Conservation (phyloP, 2,888 invertebrate genomes). For the Rotaria magnacalcarata region DNA sequence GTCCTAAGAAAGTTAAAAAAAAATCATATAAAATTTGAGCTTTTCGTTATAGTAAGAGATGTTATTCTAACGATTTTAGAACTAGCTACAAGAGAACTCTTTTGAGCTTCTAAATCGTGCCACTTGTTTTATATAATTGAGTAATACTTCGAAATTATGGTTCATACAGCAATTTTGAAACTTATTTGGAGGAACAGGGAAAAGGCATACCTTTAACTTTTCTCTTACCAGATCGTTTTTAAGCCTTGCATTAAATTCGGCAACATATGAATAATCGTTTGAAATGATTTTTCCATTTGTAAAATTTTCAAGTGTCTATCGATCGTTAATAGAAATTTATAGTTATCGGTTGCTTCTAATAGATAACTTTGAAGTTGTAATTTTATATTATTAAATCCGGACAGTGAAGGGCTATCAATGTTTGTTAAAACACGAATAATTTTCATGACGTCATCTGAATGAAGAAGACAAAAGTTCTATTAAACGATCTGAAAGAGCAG, state of each 20-base stretch:
- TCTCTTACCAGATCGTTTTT: neutral
- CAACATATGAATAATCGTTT: neutral
- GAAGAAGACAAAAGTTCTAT: too few species aligned
- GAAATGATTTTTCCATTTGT: neutral
- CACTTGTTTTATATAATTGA: too few species aligned
- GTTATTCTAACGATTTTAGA: too few species aligned
- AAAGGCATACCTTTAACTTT: too few species aligned
- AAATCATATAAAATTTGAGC: too few species aligned
- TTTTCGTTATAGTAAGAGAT: too few species aligned
- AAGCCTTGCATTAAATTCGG: slow-evolving; percentile 21
- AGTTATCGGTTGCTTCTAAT: neutral
- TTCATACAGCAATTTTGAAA: too few species aligned
- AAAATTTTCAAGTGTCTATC: neutral
- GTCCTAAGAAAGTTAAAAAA: neutral
- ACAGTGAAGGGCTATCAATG: neutral
- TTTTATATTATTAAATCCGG: neutral
- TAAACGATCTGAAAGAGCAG: too few species aligned
- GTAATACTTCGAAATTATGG: too few species aligned
- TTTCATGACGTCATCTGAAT: neutral
- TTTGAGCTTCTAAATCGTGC: too few species aligned
- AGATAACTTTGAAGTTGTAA: neutral
- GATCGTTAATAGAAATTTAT: neutral
- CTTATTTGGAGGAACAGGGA: too few species aligned
- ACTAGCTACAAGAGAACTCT: too few species aligned
- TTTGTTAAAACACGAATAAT: neutral